Conservation (phyloP, 2,113 vertebrate species). For the Larimichthys crocea region DNA sequence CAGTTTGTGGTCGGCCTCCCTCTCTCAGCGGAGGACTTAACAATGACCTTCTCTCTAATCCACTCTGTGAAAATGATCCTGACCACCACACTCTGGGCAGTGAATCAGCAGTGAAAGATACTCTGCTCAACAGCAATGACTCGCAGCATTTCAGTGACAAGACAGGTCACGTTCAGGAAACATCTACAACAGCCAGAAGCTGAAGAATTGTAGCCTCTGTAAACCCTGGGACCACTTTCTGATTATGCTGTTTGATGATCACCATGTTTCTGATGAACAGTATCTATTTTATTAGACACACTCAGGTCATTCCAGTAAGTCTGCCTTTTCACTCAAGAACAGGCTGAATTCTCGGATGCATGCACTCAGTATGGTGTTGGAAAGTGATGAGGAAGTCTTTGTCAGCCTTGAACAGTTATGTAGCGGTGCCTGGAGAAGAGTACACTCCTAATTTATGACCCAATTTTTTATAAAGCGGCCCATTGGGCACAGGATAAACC, state of each 20-base stretch:
- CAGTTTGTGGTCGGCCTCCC: conserved; percentile 34
- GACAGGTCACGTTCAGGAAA: conserved; percentile 12
- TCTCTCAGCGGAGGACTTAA: conserved; percentile 57
- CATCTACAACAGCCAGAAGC: neutral
- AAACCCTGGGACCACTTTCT: neutral
- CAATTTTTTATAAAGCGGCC: too few species aligned
- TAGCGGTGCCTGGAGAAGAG: too few species aligned
- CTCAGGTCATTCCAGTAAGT: too few species aligned
- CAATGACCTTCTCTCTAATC: conserved; percentile 72
- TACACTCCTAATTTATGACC: too few species aligned
- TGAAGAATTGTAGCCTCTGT: neutral
- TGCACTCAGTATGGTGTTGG: neutral
- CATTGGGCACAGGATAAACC: too few species aligned
- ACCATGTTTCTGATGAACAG: neutral
- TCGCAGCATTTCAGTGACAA: neutral
- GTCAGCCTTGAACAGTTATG: neutral
- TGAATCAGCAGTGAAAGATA: conserved; percentile 48
- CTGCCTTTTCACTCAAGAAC: neutral
- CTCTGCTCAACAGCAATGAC: conserved; percentile 17
- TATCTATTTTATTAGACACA: conserved; percentile 1
- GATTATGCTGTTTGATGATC: conserved; percentile 14
- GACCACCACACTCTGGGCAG: conserved; percentile 30
- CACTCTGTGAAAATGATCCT: conserved; percentile 59
- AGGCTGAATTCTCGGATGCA: neutral
- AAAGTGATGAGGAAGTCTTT: neutral